Conservation (phyloP, 1,140 invertebrate genomes). For the Rhizoglyphus robini region DNA sequence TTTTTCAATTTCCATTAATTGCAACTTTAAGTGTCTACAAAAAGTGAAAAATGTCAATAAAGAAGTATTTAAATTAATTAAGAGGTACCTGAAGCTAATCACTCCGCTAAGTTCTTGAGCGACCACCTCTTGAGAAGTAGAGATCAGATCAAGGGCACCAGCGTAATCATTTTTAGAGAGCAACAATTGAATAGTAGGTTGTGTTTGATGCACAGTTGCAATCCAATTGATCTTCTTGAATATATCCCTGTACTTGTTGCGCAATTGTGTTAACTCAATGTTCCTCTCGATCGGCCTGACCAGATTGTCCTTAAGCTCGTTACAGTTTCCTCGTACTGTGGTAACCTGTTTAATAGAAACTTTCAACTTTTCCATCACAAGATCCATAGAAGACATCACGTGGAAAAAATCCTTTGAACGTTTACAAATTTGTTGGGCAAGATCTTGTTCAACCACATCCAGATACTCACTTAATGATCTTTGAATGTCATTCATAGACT, state of each 20-base stretch:
- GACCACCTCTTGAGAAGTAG: slow-evolving; percentile 88
- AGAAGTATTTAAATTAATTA: not conserved
- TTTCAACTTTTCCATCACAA: slow-evolving; percentile 71
- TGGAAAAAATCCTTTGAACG: slow-evolving; percentile 93
- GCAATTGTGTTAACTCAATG: slow-evolving; percentile 17
- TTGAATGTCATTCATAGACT: slow-evolving; percentile 20
- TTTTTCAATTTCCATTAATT: slow-evolving; percentile 90
- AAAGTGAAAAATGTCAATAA: slow-evolving; percentile 17
- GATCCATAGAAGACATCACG: slow-evolving; percentile 90
- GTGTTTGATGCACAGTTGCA: slow-evolving; percentile 90
- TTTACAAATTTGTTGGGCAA: slow-evolving; percentile 85
- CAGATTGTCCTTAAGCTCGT: slow-evolving; percentile 32
- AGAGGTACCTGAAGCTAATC: slow-evolving; percentile 60
- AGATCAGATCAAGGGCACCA: slow-evolving; percentile 88
- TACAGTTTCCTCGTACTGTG: slow-evolving; percentile 16
- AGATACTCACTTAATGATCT: slow-evolving; percentile 73
- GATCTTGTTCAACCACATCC: slow-evolving; percentile 86
- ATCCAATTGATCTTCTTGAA: slow-evolving; percentile 57
- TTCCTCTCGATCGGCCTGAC: slow-evolving; percentile 40
- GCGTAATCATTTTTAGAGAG: slow-evolving; percentile 93
- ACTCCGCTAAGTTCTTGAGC: slow-evolving; percentile 73
- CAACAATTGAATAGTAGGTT: slow-evolving; percentile 68
- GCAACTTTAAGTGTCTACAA: slow-evolving; percentile 72
- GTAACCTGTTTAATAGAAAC: slow-evolving; percentile 59
- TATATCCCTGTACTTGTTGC: slow-evolving; percentile 24